Evolutionary conservation across 2,113 vertebrate species (phyloP).

Genomic region (Oenanthe oenanthe): DNA sequence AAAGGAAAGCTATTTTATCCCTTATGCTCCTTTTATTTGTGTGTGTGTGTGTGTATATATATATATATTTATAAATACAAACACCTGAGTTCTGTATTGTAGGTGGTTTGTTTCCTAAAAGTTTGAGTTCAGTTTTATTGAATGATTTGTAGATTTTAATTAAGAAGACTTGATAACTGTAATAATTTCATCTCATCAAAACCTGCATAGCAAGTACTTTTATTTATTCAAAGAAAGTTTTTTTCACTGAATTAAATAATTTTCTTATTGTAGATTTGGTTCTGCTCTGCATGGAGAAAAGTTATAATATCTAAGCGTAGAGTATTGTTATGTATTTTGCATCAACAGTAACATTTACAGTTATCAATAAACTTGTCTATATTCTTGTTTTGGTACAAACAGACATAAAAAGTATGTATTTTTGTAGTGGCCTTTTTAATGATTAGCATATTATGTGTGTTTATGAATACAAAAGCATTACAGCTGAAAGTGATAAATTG

Average conservation of each 20-base stretch:
- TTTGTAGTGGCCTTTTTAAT: neutral
- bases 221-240: constrained; percentile 32
- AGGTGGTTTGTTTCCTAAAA: neutral
- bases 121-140: neutral
- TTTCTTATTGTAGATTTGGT: neutral
- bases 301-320: neutral
- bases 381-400: neutral
- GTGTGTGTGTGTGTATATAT: neutral
- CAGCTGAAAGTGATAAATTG: neutral
- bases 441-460: neutral
- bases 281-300: neutral
- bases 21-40: neutral
- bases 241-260: neutral
- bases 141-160: constrained; percentile 1
- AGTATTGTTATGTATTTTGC: neutral
- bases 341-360: neutral
- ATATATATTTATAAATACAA: constrained; percentile 34
- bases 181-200: constrained; percentile 34
- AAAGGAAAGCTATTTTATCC: neutral
- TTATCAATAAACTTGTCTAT: neutral
- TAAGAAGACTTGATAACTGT: neutral
- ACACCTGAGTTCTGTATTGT: neutral
- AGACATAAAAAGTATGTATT: neutral
- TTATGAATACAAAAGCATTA: neutral
- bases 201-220: neutral